Evolutionary conservation across 1,140 invertebrate species (phyloP).

Genomic region (Sycobia sp.): DNA sequence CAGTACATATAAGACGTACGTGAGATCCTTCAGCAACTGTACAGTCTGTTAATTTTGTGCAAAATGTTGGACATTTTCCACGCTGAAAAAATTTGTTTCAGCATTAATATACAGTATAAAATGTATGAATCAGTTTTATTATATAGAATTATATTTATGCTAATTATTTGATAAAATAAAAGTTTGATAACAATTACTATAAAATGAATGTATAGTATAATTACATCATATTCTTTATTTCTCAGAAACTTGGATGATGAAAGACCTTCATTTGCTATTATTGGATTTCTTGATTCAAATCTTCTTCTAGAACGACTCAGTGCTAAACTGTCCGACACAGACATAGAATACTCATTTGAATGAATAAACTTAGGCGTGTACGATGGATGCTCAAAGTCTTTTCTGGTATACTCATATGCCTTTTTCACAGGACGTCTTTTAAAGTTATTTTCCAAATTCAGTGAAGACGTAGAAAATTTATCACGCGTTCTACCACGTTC

Average conservation of each 20-base stretch:
- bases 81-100: conserved; percentile 35
- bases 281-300: conserved; percentile 24
- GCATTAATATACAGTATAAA: not conserved
- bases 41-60: conserved; percentile 77
- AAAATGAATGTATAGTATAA: not conserved
- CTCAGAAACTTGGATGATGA: not conserved
- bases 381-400: conserved; percentile 13
- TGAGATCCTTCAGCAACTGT: conserved; percentile 74
- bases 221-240: conserved; percentile 12
- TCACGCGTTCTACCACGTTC: not conserved
- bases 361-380: conserved; percentile 16
- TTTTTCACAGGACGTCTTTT: not conserved
- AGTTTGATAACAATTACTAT: not conserved
- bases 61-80: conserved; percentile 78
- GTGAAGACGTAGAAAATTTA: not conserved
- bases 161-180: too few species aligned
- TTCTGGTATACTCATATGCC: not conserved
- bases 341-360: conserved; percentile 27
- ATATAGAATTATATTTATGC: not conserved
- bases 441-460: conserved; percentile 16
- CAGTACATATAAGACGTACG: conserved; percentile 82
- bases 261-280: conserved; percentile 2
- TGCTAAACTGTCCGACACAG: conserved; percentile 23
- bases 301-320: conserved; percentile 27
- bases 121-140: not conserved